phyloP scores from a whole-genome alignment of 1,140 invertebrate species.

The Phthorimaea operculella region DNA sequence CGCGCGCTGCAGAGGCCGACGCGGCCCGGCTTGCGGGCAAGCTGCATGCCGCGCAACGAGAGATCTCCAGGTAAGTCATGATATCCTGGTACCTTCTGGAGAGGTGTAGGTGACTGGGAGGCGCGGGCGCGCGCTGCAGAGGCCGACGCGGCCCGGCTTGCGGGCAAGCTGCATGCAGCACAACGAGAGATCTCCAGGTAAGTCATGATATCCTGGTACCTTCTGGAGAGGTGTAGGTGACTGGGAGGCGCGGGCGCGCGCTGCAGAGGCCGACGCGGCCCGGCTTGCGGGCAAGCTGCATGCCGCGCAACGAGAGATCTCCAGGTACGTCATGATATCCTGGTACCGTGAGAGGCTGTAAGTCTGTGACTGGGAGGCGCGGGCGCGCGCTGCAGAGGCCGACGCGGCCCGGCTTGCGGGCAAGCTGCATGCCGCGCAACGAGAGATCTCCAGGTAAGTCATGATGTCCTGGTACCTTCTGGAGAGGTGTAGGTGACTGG shows the following conservation, averaged over 20 bases:
- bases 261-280: constrained; percentile 54
- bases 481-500: constrained; percentile 57
- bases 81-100: constrained; percentile 33
- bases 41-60: constrained; percentile 53
- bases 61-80: constrained; percentile 49
- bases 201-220: constrained; percentile 20
- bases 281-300: constrained; percentile 54
- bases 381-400: constrained; percentile 57
- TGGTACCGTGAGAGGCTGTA: constrained; percentile 47
- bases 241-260: constrained; percentile 60
- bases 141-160: constrained; percentile 51
- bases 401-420: constrained; percentile 49
- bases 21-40: constrained; percentile 50
- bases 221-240: constrained; percentile 56
- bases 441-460: constrained; percentile 53
- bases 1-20: constrained; percentile 58
- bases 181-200: constrained; percentile 59
- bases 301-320: constrained; percentile 54
- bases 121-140: constrained; percentile 58
- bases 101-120: constrained; percentile 61
- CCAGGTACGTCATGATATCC: constrained; percentile 39
- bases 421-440: constrained; percentile 56
- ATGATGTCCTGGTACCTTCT: constrained; percentile 35
- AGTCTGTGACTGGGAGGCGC: constrained; percentile 61
- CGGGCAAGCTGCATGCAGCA: constrained; percentile 53